A percentile compares a stretch with the other conserved stretches of the same genome.
Evolutionary conservation across 2,888 invertebrate genomes (phyloP).

Genomic region (Lasioglossum calceatum): DNA sequence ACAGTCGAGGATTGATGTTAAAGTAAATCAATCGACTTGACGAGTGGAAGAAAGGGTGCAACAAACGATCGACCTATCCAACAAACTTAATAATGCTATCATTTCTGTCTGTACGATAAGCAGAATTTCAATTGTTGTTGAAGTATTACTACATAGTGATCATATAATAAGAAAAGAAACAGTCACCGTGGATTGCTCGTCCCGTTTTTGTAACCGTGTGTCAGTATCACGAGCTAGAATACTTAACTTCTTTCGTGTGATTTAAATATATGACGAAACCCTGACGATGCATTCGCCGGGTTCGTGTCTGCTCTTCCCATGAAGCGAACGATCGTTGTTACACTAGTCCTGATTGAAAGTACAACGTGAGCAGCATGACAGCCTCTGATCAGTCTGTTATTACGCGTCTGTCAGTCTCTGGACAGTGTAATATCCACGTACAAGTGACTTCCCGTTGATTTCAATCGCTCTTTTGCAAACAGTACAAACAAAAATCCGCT

Average conservation of each 20-base stretch:
- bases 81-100: conserved; percentile 5
- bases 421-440: conserved; percentile 20
- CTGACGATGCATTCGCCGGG: conserved; percentile 14
- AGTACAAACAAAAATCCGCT: background rate
- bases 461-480: background rate
- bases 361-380: conserved; percentile 44
- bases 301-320: conserved; percentile 25
- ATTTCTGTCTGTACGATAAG: background rate
- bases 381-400: conserved; percentile 44
- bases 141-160: background rate
- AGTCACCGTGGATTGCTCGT: background rate
- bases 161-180: background rate
- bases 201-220: background rate
- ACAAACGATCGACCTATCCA: background rate
- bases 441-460: background rate
- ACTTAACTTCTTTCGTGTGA: conserved; percentile 39
- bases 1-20: background rate
- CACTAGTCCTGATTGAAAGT: conserved; percentile 56
- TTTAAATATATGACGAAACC: conserved; percentile 50
- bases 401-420: conserved; percentile 40
- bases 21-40: background rate
- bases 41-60: background rate
- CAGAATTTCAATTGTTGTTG: background rate
- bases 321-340: conserved; percentile 47
- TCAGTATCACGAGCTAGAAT: background rate